Percentiles rank a stretch among this genome's conserved stretches.
Conservation (phyloP, 2,888 invertebrate species). For the Pyrrhia umbra region DNA sequence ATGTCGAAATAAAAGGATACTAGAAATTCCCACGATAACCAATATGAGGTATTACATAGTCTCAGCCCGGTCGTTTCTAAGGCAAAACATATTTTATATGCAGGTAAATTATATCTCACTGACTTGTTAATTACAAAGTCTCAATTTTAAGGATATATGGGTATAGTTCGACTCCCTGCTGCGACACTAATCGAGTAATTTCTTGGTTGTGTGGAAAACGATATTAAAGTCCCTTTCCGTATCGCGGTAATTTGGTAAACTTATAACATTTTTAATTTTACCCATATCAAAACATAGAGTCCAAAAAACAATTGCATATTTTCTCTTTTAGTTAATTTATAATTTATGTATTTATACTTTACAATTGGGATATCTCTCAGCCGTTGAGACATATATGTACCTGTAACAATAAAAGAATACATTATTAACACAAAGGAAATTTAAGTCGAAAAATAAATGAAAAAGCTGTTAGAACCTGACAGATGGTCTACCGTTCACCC, state of each 20-base stretch:
- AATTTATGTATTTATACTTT: slow-evolving; percentile 18
- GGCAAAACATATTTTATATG: neutral
- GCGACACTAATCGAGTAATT: slow-evolving; percentile 31
- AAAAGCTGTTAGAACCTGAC: slow-evolving; percentile 52
- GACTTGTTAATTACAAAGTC: slow-evolving; percentile 58
- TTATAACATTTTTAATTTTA: too few species aligned
- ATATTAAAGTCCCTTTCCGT: neutral
- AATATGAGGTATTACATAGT: neutral
- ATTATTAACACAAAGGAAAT: slow-evolving; percentile 8
- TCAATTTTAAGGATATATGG: slow-evolving; percentile 42
- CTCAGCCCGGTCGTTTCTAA: slow-evolving; percentile 12
- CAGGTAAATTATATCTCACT: slow-evolving; percentile 26
- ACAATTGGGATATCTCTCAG: neutral
- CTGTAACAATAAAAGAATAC: slow-evolving; percentile 37
- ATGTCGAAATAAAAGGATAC: neutral
- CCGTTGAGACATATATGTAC: slow-evolving; percentile 26
- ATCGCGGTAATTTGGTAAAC: neutral
- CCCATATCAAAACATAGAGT: too few species aligned
- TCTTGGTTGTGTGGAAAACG: slow-evolving; percentile 1
- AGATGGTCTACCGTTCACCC: slow-evolving; percentile 9
- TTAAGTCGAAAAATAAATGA: neutral
- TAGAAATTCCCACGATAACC: neutral
- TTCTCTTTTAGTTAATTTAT: neutral
- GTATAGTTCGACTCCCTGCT: slow-evolving; percentile 25
- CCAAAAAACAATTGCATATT: too few species aligned